Evolutionary conservation across 1,140 invertebrate genomes (phyloP).

Genomic region (Achatina immaculata): DNA sequence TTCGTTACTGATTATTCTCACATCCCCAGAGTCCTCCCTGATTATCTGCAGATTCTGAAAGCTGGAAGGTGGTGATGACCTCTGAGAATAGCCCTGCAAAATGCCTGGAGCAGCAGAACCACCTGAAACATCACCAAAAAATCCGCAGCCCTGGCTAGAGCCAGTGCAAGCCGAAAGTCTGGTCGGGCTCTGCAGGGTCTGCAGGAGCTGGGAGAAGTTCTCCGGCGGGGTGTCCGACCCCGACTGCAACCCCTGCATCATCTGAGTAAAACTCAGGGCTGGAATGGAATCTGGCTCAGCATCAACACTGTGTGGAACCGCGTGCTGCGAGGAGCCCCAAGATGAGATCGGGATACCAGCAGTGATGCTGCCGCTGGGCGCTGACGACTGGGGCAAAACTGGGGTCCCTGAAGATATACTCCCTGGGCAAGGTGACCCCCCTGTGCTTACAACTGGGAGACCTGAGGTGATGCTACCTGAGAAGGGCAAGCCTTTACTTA

Average conservation of each 20-base stretch:
- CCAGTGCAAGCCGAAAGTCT: background rate
- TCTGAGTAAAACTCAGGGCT: slow-evolving; percentile 49
- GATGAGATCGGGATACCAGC: slow-evolving; percentile 5
- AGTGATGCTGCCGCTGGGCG: slow-evolving; percentile 14
- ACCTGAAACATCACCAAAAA: background rate
- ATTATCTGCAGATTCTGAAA: slow-evolving; percentile 86
- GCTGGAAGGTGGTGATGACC: slow-evolving; percentile 60
- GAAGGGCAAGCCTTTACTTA: background rate
- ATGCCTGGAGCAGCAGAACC: background rate
- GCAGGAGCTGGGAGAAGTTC: slow-evolving; percentile 25
- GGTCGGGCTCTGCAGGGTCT: slow-evolving; percentile 29
- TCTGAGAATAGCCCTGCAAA: slow-evolving; percentile 41
- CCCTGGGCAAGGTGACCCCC: background rate
- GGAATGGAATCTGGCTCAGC: slow-evolving; percentile 43
- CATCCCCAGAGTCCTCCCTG: slow-evolving; percentile 76
- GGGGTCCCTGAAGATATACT: background rate
- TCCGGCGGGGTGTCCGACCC: slow-evolving; percentile 37
- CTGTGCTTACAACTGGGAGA: slow-evolving; percentile 7
- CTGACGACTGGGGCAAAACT: background rate
- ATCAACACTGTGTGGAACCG: background rate
- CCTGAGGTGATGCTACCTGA: slow-evolving; percentile 20
- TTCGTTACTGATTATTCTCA: slow-evolving; percentile 43
- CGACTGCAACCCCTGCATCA: slow-evolving; percentile 51
- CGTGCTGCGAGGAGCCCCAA: slow-evolving; percentile 27
- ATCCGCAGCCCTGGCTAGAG: background rate